Evolutionary conservation across 2,113 vertebrate genomes (phyloP).

Genomic region (Marmota monax): DNA sequence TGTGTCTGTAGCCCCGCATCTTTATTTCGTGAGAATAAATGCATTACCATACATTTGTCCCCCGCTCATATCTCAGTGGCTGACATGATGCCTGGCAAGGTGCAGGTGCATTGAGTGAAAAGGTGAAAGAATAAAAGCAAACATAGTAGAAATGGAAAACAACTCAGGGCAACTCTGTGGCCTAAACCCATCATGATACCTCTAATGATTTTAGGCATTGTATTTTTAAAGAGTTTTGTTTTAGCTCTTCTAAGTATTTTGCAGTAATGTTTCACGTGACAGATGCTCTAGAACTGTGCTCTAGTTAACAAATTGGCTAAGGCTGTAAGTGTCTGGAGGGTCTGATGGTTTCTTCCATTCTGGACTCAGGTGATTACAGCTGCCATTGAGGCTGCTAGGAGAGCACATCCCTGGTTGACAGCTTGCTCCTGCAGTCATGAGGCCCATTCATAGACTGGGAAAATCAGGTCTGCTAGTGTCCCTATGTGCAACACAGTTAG

Average conservation of each 20-base stretch:
- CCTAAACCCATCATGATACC: background rate
- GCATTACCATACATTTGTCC: rapidly evolving
- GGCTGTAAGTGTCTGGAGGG: background rate
- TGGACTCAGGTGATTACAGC: background rate
- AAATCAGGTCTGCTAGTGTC: background rate
- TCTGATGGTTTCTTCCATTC: background rate
- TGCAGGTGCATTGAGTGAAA: background rate
- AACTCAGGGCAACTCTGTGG: background rate
- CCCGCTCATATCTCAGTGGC: background rate
- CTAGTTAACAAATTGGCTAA: background rate
- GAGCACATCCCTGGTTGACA: background rate
- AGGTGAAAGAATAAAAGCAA: background rate
- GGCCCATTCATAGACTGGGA: background rate
- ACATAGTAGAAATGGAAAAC: background rate
- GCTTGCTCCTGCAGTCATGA: background rate
- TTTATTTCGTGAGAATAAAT: background rate
- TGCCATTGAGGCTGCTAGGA: background rate
- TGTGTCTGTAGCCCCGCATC: background rate
- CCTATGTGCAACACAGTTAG: background rate
- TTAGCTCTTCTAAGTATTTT: background rate
- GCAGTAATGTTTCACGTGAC: background rate
- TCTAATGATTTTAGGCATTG: background rate
- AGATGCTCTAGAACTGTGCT: background rate
- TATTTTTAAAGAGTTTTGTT: background rate
- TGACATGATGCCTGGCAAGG: rapidly evolving